A percentile compares a stretch with the other conserved stretches of the same genome.
phyloP scores from a whole-genome alignment of 2,888 invertebrate species.

The Hydraecia micacea region DNA sequence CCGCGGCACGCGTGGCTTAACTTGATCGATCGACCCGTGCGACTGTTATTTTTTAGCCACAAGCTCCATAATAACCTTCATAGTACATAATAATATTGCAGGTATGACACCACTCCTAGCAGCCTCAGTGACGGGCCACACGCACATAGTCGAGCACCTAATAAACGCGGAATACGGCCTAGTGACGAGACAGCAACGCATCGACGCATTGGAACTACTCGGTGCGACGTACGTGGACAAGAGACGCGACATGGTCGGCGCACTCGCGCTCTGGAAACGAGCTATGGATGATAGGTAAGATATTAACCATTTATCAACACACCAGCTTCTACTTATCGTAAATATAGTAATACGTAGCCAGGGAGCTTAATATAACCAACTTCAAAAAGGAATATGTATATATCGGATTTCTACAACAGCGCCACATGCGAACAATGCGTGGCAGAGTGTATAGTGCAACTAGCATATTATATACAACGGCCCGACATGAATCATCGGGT shows the following conservation, averaged over 20 bases:
- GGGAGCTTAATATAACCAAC: background rate
- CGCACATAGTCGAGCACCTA: slow-evolving; percentile 97
- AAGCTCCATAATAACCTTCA: background rate
- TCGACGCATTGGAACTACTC: slow-evolving; percentile 97
- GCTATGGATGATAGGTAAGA: slow-evolving; percentile 96
- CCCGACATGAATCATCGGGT: too few species aligned
- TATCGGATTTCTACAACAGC: background rate
- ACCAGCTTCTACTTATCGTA: background rate
- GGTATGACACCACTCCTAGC: slow-evolving; percentile 98
- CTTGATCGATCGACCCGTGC: background rate
- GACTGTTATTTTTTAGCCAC: background rate
- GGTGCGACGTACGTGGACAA: slow-evolving; percentile 99
- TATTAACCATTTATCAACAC: background rate
- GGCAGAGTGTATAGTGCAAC: too few species aligned
- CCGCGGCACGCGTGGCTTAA: background rate
- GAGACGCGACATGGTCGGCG: slow-evolving; percentile 97
- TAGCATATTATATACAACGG: too few species aligned
- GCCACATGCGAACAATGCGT: too few species aligned
- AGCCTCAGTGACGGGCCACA: slow-evolving; percentile 97
- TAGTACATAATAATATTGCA: slow-evolving; percentile 69
- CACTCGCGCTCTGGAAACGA: slow-evolving; percentile 96
- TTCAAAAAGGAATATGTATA: background rate
- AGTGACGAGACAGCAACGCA: slow-evolving; percentile 94
- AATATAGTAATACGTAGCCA: background rate
- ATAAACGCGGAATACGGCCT: slow-evolving; percentile 94